Evolutionary conservation across 2,113 vertebrate genomes (phyloP), one percentile per base, ranked within the genome.

Genomic region (Xenopus tropicalis): DNA sequence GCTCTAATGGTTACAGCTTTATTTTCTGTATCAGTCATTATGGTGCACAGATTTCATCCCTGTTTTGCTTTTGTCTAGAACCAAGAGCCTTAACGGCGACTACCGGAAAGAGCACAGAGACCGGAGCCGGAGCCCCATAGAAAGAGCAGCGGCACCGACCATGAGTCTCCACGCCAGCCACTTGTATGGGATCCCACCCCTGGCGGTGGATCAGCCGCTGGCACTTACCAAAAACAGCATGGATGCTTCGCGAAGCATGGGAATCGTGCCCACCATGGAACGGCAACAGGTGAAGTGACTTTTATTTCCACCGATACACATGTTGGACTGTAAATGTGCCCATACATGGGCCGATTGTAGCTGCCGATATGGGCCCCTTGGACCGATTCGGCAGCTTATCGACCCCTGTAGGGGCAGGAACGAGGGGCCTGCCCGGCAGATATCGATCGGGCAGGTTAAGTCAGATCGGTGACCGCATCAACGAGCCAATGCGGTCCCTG

Each of bases 201-300:
- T 99, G 83, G 87, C 90, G 64, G 90, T 96, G 93, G 97, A 98
- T 85, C 97, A 98, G 90, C 97, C 97, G 8, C 91, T 98, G 21
- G 96, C 96, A 61, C 94, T 98, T 84, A 99, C 96, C 92, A 99
- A 98, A 90, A 95, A 89, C 89, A 96, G 89, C 86, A 72, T 90
- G 87, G 95, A 98, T 11, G 78, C 88, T 1, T 80, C 85, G 72
- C 87, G 96, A 58, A 84, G 88, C 0, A 84, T 91, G 0, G 81
- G 90, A 72, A 80, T 92, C 79, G 75, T 93, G 0, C 91, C 93
- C 22, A 78, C 89, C 1, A 82, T 88, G 70, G 97, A 98, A 82
- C 93, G 97, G 79, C 97, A 99, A 88, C 96, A 99, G 96, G 97
- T 98, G 90, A 0, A 17, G 43, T 63, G 56, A 54, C 14, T 51